Conservation (phyloP, 2,113 vertebrate genomes). For the Prunella himalayana region DNA sequence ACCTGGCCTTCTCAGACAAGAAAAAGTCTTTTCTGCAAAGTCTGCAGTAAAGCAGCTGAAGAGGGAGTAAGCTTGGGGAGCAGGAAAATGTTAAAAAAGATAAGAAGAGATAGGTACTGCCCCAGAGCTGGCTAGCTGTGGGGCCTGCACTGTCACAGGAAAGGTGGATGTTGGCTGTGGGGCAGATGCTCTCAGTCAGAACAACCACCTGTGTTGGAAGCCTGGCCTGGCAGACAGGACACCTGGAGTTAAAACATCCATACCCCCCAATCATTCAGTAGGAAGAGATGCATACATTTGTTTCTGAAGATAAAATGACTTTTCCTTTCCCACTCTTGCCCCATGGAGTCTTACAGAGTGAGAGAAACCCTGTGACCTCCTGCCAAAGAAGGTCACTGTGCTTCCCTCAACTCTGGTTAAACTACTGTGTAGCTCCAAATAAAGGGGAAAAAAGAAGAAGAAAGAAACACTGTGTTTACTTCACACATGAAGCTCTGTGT, state of each 20-base stretch:
- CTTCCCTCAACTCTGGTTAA: neutral
- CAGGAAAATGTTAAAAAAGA: neutral
- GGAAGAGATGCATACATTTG: neutral
- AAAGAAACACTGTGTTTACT: neutral
- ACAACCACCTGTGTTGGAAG: neutral
- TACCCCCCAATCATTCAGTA: neutral
- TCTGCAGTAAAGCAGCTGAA: neutral
- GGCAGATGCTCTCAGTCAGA: neutral
- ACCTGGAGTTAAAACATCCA: neutral
- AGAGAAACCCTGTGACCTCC: neutral
- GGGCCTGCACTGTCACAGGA: neutral
- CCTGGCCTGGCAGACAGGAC: neutral
- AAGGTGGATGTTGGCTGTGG: neutral
- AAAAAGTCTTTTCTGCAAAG: neutral
- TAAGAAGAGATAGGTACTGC: neutral
- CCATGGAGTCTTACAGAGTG: fast-evolving
- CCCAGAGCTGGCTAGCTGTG: neutral
- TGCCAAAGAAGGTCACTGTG: neutral
- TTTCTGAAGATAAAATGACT: neutral
- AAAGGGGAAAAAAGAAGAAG: neutral
- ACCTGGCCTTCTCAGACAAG: neutral
- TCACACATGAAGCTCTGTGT: neutral
- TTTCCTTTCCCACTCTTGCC: neutral
- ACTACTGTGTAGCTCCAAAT: neutral
- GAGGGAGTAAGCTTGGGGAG: neutral